Percentiles rank a stretch among this genome's conserved stretches.
phyloP scores from a whole-genome alignment of 2,888 invertebrate species.

The Lasioglossum morio region DNA sequence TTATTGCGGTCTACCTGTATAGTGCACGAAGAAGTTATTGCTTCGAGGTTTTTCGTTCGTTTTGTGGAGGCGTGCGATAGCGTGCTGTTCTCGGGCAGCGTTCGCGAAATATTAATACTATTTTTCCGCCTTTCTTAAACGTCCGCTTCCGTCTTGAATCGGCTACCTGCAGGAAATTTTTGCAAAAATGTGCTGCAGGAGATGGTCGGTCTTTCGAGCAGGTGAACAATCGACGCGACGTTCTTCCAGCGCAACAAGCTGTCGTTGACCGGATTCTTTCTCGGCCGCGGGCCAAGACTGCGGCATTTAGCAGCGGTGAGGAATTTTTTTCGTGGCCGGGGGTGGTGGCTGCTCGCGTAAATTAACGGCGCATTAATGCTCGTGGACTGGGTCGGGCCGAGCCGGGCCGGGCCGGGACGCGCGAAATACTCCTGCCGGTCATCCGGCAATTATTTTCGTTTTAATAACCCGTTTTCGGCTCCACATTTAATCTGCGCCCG shows the following conservation, averaged over 20 bases:
- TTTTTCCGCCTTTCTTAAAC: background rate
- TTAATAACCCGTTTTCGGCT: constrained; percentile 61
- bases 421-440: constrained; percentile 30
- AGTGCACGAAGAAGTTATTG: background rate
- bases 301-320: constrained; percentile 3
- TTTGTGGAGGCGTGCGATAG: background rate
- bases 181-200: background rate
- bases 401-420: background rate
- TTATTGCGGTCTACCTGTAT: constrained; percentile 8
- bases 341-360: constrained; percentile 14
- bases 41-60: background rate
- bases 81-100: background rate
- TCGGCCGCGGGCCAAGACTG: background rate
- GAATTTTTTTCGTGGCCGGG: background rate
- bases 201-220: background rate
- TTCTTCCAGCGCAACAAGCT: constrained; percentile 31
- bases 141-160: background rate
- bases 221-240: constrained; percentile 22
- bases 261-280: constrained; percentile 32
- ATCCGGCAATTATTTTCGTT: constrained; percentile 61
- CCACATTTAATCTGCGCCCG: constrained; percentile 61
- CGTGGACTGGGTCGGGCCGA: background rate
- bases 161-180: background rate
- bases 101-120: background rate
- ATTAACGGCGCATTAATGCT: constrained; percentile 28